Conservation (phyloP, 2,797 vertebrate species). For the Epinephelus coioides region DNA sequence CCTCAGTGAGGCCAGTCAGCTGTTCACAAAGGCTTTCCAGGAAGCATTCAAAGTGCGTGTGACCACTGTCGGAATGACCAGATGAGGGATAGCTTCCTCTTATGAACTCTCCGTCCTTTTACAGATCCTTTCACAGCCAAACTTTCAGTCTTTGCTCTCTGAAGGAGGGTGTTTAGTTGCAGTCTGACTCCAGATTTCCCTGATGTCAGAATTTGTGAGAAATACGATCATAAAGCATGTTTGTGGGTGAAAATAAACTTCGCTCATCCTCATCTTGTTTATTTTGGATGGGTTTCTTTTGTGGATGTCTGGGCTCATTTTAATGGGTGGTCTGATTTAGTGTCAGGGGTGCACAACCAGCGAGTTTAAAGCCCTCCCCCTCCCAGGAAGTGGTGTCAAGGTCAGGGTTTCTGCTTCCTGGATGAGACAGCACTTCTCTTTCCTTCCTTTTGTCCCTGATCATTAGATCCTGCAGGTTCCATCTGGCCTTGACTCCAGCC, state of each 20-base stretch:
- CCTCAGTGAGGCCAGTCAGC: conserved; percentile 47
- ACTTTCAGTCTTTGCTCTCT: conserved; percentile 7
- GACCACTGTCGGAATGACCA: conserved; percentile 37
- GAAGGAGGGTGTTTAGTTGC: conserved; percentile 36
- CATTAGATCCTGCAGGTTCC: conserved; percentile 44
- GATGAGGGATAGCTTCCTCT: conserved; percentile 68
- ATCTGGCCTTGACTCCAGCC: conserved; percentile 39
- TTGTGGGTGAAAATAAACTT: conserved; percentile 46
- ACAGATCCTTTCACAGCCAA: conserved; percentile 18
- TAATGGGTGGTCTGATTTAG: conserved; percentile 49
- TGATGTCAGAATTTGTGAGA: conserved; percentile 33
- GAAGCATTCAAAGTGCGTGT: conserved; percentile 39
- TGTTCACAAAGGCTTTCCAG: conserved; percentile 49
- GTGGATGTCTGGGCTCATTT: conserved; percentile 28
- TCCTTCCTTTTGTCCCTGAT: conserved; percentile 67
- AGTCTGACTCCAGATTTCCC: conserved; percentile 21
- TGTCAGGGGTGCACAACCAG: conserved; percentile 36
- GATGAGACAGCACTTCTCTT: conserved; percentile 54
- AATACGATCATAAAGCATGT: conserved; percentile 27
- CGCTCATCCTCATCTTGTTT: conserved; percentile 30
- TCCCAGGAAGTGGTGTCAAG: conserved; percentile 63
- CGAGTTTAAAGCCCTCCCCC: conserved; percentile 23
- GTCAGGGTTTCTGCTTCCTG: conserved; percentile 61
- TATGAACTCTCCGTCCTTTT: conserved; percentile 33
- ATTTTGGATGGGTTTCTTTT: background rate